Percentiles rank a stretch among this genome's conserved stretches.
Conservation (phyloP, 2,888 invertebrate species). For the Prenolepis imparis region DNA sequence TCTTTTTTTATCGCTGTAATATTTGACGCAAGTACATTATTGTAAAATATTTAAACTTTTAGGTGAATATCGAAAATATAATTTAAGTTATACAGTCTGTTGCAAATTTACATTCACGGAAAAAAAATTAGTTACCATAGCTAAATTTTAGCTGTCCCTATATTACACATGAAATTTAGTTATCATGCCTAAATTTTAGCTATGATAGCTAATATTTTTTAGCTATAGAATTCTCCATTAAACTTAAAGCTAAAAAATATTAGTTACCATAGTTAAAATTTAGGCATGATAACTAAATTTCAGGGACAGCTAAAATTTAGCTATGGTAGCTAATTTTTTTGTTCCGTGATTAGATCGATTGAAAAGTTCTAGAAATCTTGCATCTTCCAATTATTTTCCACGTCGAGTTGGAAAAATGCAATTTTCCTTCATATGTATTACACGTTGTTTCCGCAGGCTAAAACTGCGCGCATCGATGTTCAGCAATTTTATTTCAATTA, state of each 20-base stretch:
- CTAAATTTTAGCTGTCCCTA: too few species aligned
- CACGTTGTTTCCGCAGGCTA: background rate
- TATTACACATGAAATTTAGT: too few species aligned
- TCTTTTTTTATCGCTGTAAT: background rate
- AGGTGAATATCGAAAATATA: background rate
- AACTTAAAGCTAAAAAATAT: too few species aligned
- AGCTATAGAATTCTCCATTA: too few species aligned
- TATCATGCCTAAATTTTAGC: too few species aligned
- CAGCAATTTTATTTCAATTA: background rate
- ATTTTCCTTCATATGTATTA: conserved; percentile 8
- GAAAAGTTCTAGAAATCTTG: background rate
- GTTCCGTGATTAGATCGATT: background rate
- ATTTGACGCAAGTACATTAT: background rate
- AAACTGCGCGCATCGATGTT: background rate
- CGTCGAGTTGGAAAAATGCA: background rate
- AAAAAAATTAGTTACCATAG: too few species aligned
- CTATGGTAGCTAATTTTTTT: too few species aligned
- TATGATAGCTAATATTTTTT: too few species aligned
- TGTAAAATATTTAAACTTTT: background rate
- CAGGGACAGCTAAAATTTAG: too few species aligned
- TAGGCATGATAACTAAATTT: too few species aligned
- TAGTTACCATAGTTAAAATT: too few species aligned
- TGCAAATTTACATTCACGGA: background rate
- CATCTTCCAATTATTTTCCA: background rate
- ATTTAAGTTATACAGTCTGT: background rate